A percentile compares a stretch with the other conserved stretches of the same genome.
Evolutionary conservation across 2,113 vertebrate genomes (phyloP).

Genomic region (Ageneiosus marmoratus): DNA sequence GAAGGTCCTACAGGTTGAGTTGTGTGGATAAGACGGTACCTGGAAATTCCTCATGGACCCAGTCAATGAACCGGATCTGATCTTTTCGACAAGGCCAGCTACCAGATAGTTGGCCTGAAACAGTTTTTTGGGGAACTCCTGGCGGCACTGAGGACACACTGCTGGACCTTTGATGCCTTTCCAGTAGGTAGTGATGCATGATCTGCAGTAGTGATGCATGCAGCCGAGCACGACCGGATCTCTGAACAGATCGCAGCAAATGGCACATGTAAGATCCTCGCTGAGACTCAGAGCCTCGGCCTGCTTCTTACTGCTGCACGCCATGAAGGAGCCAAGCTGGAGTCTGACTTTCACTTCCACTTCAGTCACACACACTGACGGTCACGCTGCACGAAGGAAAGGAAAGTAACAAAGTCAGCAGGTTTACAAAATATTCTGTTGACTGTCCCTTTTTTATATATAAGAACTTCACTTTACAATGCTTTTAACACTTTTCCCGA

Average conservation of each 20-base stretch:
- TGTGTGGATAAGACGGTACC: conserved; percentile 62
- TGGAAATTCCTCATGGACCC: conserved; percentile 63
- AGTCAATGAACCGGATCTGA: conserved; percentile 67
- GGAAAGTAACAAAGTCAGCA: conserved; percentile 6
- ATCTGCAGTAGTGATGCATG: conserved; percentile 86
- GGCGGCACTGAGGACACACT: conserved; percentile 82
- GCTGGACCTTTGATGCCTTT: conserved; percentile 62
- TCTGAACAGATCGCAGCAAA: conserved; percentile 82
- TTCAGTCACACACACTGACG: conserved; percentile 16
- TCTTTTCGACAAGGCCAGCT: conserved; percentile 80
- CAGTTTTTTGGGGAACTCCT: conserved; percentile 66
- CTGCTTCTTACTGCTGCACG: conserved; percentile 45
- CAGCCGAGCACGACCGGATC: conserved; percentile 86
- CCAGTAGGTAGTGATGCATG: conserved; percentile 83
- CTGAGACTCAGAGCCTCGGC: conserved; percentile 64
- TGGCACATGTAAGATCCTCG: conserved; percentile 85
- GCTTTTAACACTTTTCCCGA: neutral
- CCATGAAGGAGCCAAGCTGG: conserved; percentile 18
- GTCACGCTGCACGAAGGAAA: neutral
- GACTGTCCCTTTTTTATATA: neutral
- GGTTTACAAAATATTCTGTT: neutral
- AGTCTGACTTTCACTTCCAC: conserved; percentile 43
- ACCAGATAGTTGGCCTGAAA: conserved; percentile 83
- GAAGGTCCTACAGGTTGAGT: neutral
- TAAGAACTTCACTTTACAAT: neutral